Conservation (phyloP, 2,888 invertebrate species). For the Allolobophora icterica region DNA sequence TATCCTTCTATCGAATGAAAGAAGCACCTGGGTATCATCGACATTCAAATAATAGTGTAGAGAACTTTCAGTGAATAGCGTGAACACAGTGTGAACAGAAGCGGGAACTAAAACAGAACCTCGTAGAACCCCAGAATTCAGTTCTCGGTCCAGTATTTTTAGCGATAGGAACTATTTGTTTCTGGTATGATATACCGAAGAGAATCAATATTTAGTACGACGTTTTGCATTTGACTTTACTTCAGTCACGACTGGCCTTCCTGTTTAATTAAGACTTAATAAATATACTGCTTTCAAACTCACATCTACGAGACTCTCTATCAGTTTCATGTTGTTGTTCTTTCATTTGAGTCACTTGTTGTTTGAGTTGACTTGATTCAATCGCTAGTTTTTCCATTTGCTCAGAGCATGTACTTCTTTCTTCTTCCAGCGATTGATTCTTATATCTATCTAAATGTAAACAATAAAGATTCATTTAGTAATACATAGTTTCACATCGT, state of each 20-base stretch:
- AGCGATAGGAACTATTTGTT: too few relatives aligned
- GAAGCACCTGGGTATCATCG: too few relatives aligned
- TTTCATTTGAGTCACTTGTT: background rate
- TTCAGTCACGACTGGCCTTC: background rate
- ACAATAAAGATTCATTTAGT: background rate
- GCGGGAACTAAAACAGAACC: too few relatives aligned
- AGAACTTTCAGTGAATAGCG: too few relatives aligned
- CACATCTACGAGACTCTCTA: background rate
- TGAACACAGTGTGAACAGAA: too few relatives aligned
- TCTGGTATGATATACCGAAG: too few relatives aligned
- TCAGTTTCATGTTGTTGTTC: background rate
- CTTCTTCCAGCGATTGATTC: background rate
- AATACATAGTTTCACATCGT: too few relatives aligned
- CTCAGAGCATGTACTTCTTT: background rate
- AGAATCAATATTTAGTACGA: too few relatives aligned
- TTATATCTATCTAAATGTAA: background rate
- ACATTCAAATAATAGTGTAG: too few relatives aligned
- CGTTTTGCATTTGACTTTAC: background rate
- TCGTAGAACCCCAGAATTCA: too few relatives aligned
- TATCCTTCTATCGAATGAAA: too few relatives aligned
- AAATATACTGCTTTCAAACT: background rate
- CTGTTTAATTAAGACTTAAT: background rate
- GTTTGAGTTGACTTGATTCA: background rate
- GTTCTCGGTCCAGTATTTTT: too few relatives aligned
- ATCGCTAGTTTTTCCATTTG: background rate